These are phyloP conservation scores for Hemistola chrysoprasaria DNA, from an alignment of 2,888 invertebrate genomes.

Conservation along the genomic window DNA sequence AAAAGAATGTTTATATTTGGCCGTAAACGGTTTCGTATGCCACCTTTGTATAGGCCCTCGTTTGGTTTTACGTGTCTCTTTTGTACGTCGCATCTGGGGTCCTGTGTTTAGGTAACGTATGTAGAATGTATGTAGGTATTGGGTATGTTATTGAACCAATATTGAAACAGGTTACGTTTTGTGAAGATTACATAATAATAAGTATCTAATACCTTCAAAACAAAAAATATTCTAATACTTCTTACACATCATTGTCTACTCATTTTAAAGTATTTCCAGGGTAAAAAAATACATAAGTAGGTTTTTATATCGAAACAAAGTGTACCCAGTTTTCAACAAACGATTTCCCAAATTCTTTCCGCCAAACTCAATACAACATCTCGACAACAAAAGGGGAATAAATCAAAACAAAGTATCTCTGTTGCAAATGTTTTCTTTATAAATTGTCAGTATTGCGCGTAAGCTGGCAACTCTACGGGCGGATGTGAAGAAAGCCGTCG, in stretches of 20 bases:
- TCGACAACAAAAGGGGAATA: constrained; percentile 20
- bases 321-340: not conserved
- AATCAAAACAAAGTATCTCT: constrained; percentile 24
- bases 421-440: constrained; percentile 23
- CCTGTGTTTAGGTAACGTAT: constrained; percentile 18
- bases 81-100: constrained; percentile 42
- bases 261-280: too few relatives aligned
- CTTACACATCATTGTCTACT: too few relatives aligned
- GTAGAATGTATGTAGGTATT: constrained; percentile 4
- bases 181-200: too few relatives aligned
- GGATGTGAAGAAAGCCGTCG: constrained; percentile 14
- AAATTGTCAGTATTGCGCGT: constrained; percentile 20
- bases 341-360: constrained; percentile 7
- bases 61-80: constrained; percentile 39
- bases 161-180: too few relatives aligned
- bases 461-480: constrained; percentile 10
- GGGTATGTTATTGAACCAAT: not conserved
- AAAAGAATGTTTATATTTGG: constrained; percentile 28
- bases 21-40: constrained; percentile 39
- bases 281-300: too few relatives aligned
- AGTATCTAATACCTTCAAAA: too few relatives aligned
- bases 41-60: constrained; percentile 34
- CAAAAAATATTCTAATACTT: too few relatives aligned
- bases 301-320: too few relatives aligned
- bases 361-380: constrained; percentile 15